Conservation (phyloP, 2,797 vertebrate genomes). For the Scolopax rusticola region DNA sequence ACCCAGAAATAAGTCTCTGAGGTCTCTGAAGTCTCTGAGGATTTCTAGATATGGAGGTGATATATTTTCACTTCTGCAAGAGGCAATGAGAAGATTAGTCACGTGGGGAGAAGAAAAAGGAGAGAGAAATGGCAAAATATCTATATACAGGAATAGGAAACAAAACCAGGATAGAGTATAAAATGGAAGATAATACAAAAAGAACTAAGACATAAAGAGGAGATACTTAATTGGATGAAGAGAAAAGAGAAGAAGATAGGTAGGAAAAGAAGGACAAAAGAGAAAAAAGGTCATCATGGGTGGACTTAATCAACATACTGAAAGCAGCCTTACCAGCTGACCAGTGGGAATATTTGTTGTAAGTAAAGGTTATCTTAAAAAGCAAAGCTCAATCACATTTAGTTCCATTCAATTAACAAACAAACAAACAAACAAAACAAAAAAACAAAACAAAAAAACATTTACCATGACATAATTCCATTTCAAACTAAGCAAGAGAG, state of each 20-base stretch:
- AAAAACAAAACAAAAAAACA: background rate
- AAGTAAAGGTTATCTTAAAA: constrained; percentile 14
- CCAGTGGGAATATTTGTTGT: background rate
- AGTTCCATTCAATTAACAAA: background rate
- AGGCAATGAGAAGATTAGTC: background rate
- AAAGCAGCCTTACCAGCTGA: background rate
- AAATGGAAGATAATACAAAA: background rate
- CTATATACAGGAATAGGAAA: background rate
- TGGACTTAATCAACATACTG: background rate
- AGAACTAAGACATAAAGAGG: background rate
- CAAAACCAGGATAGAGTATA: background rate
- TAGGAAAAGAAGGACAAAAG: background rate
- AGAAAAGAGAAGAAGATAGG: background rate
- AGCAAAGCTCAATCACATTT: background rate
- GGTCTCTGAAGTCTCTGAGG: background rate
- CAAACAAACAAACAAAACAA: background rate
- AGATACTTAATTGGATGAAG: background rate
- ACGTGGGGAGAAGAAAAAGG: background rate
- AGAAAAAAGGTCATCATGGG: background rate
- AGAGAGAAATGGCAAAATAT: background rate
- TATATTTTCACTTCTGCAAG: background rate
- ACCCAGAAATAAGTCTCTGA: background rate
- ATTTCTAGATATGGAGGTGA: background rate
- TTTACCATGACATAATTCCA: background rate
- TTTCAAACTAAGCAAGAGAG: background rate